Base-by-base conservation (phyloP, 2,113 vertebrate species). In the Ameiurus melas region DNA sequence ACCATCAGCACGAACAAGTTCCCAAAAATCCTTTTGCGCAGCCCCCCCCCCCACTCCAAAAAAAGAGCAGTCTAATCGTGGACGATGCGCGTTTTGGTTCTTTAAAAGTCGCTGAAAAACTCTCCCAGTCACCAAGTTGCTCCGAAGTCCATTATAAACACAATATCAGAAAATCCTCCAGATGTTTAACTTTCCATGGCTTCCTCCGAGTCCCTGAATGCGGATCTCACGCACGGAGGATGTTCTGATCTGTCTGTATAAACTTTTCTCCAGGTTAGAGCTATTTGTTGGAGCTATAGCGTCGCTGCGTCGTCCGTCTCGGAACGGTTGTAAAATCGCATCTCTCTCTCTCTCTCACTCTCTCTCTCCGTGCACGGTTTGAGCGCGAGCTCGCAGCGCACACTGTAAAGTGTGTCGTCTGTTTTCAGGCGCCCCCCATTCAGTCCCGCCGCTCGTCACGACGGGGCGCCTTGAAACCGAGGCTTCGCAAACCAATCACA, bases 361-460 rank as follows among this genome's bases (percentile, higher is more conserved):
- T 43, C 43, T 43, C 43, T 47, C 43, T 47, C 43, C 5, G 43
- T 83, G 88, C 33, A 79, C 77, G 83, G 77, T 84, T 86, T 88
- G 86, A 86, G 90, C 87, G 83, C 88, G 55, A 79, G 78, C n/a
- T 64, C 68, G 20, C 71, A 81, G 94, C 89, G 87, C 93, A 89
- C 92, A 94, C 90, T 78, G 92, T 89, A 91, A 94, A 91, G 95
- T 92, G 95, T 93, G 92, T 88, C 91, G 90, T 90, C 93, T 90
- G 95, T 96, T 95, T 95, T 91, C 39, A 95, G 95, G 92, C 92
- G n/a, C 94, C 94, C 94, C 89, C 89, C 94, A 94, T 95, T 95
- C 94, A 94, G 87, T 27, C 85, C 91, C 84, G 85, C 84, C 79
- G 70, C 43, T 84, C 85, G 86, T 43, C 86, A 53, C 39, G 55